phyloP scores from a whole-genome alignment of 2,888 invertebrate genomes.

The Monopis laevigella region DNA sequence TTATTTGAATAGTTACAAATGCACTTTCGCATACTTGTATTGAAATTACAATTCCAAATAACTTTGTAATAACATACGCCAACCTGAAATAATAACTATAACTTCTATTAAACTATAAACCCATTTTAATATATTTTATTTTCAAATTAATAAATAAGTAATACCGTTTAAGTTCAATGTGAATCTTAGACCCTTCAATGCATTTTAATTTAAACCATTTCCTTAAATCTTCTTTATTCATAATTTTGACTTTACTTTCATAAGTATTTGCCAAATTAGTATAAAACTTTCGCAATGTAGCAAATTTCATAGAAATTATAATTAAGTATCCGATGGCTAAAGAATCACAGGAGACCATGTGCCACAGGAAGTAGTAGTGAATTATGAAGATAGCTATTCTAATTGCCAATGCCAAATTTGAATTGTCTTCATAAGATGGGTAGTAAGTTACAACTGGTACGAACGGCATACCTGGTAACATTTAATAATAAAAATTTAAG shows the following conservation, averaged over 20 bases:
- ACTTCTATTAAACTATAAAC: too few species aligned
- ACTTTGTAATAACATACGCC: neutral
- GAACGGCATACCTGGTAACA: slow-evolving; percentile 31
- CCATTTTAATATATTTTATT: too few species aligned
- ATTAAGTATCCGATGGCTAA: slow-evolving; percentile 42
- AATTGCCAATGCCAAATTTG: slow-evolving; percentile 27
- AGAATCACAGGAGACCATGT: slow-evolving; percentile 45
- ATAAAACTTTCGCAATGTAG: slow-evolving; percentile 44
- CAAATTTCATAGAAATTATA: slow-evolving; percentile 50
- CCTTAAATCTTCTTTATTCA: neutral
- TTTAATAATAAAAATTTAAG: too few species aligned
- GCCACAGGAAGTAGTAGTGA: slow-evolving; percentile 32
- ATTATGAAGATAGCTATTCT: slow-evolving; percentile 30
- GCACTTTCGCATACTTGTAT: slow-evolving; percentile 6
- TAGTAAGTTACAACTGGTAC: slow-evolving; percentile 48
- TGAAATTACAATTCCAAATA: slow-evolving; percentile 2
- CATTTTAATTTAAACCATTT: slow-evolving; percentile 4
- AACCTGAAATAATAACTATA: neutral
- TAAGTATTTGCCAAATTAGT: slow-evolving; percentile 34
- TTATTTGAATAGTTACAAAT: slow-evolving; percentile 3
- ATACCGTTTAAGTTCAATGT: slow-evolving; percentile 5
- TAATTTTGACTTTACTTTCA: slow-evolving; percentile 18
- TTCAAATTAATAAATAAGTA: neutral
- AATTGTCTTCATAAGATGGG: slow-evolving; percentile 37
- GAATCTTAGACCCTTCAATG: neutral